Evolutionary conservation across 2,797 vertebrate genomes (phyloP), one percentile per base, ranked within the genome.

Genomic region (Ctenosaura bakeri): DNA sequence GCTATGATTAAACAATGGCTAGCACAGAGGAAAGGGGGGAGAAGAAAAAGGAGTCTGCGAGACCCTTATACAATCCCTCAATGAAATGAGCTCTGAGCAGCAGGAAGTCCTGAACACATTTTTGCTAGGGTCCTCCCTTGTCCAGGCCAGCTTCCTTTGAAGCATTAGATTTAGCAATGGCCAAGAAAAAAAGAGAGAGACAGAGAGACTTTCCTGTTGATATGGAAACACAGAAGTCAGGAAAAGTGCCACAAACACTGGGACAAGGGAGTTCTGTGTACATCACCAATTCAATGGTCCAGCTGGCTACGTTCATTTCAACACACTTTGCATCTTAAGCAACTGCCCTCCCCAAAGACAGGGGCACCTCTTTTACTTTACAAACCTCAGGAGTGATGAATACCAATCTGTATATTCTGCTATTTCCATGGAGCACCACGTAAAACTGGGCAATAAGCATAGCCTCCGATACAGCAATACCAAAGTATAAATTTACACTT

Each of bases 151-250:
- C 26, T 91, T 93, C 95, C 92, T 91, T 91, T 84, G 77, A 22
- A 88, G 88, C 91, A 92, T 90, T 4, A 46, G 62, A 42, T 81
- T 88, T 64, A 38, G 50, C 84, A 94, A 90, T 95, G 95, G 94
- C 91, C 29, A 73, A 64, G 52, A 73, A 32, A 1, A 16, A 2
- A 66, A 2, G 52, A 26, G 7, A 4, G 62, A 9, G 29, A 46
- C 26, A 16, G 52, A 64, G 13, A 46, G 26, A 76, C 52, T 73
- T 89, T 85, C 88, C 88, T 71, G 89, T 89, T 95, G 93, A 92
- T 93, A 97, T 91, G 94, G 94, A 94, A 96, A 96, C 88, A 50
- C 38, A 0, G 3, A n/a, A 84, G 26, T 88, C 83, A 94, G 91
- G 92, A 64, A 78, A 94, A 93, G 91, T 86, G 93, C 87, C 73